Conservation (phyloP, 2,797 vertebrate species). For the Rhinoraja longicauda region DNA sequence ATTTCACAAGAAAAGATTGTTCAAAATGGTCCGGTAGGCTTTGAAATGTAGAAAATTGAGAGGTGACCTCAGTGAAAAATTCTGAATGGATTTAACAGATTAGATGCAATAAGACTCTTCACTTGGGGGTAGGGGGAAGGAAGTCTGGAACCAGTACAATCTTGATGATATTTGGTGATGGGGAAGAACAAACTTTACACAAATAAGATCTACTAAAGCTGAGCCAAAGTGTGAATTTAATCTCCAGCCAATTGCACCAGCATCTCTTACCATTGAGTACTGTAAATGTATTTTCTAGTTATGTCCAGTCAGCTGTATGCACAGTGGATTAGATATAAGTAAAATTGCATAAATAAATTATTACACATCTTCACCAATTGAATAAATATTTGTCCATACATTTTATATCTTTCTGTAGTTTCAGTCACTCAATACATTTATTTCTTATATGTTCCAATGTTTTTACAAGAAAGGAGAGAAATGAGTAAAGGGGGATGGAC, state of each 20-base stretch:
- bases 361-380: not conserved
- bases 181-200: not conserved
- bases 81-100: too few relatives aligned
- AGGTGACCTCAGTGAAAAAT: too few relatives aligned
- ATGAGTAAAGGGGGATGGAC: not conserved
- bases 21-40: too few relatives aligned
- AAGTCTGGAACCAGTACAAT: too few relatives aligned
- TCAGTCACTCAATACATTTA: not conserved
- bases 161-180: too few relatives aligned
- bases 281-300: not conserved
- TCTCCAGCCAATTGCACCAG: not conserved
- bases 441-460: not conserved
- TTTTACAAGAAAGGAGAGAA: not conserved
- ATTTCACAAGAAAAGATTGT: too few relatives aligned
- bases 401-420: not conserved
- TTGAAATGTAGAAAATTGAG: too few relatives aligned
- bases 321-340: too few relatives aligned
- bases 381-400: not conserved
- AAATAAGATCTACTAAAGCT: not conserved
- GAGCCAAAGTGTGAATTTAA: not conserved
- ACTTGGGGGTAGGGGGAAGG: too few relatives aligned
- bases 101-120: too few relatives aligned
- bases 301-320: too few relatives aligned
- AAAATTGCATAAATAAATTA: slow-evolving; percentile 1
- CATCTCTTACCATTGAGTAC: not conserved